Evolutionary conservation across 2,888 invertebrate genomes (phyloP), one percentile per base, ranked within the genome.

Genomic region (Pomacea canaliculata): DNA sequence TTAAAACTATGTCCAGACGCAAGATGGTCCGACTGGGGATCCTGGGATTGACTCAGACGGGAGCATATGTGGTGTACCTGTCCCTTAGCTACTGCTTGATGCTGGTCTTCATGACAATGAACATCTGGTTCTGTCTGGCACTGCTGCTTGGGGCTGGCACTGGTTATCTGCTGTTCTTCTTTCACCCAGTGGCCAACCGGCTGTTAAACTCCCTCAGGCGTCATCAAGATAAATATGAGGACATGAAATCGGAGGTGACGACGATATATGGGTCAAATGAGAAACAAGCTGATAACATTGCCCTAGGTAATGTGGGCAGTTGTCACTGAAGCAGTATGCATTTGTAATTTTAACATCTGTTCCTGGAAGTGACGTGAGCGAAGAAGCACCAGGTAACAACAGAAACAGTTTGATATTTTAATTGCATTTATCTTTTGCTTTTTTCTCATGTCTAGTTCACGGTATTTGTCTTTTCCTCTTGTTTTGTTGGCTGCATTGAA

Each of bases 81-180:
- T 68, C 56, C 46, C 7, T 73, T 18, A 51, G 67, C 60, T 73
- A 73, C 60, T 66, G 73, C 46, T 67, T 73, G 46, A 73, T 73
- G 73, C 37, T 73, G 19, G 8, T 67, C 67, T 73, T 73, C 73
- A 73, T 73, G 73, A 46, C 48, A 7, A 65, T 73, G 66, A 73
- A 73, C 67, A 49, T 59, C 37, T 73, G 73, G 73, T n/a, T 73
- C 67, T 73, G 73, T 48, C 67, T 73, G 13, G 23, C 73, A 56
- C 37, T 73, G n/a, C 56, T 73, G 13, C 73, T 73, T 4, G 73
- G 73, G n/a, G 67, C 73, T 4, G 73, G 67, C 56, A 46, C 67
- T 1, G 73, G 73, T 0, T 68, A 56, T 67, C 27, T 73, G 37
- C 66, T 73, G 59, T 73, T 73, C 73, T 66, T 66, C 73, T 73